These are phyloP conservation scores for Philaethria dido DNA, from an alignment of 2,888 invertebrate species.

Conservation along the genomic window DNA sequence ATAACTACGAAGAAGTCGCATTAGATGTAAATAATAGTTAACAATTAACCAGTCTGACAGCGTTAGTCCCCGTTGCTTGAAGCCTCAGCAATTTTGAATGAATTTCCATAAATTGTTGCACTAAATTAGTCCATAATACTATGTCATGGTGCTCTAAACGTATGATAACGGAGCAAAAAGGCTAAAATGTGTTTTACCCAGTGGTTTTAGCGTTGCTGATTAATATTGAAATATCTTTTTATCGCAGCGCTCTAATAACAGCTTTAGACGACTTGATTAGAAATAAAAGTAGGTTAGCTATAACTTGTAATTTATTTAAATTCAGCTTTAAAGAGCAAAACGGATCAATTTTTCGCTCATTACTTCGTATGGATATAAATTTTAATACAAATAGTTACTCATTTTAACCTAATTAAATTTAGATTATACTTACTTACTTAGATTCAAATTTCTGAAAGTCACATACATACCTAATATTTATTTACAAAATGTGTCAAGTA, in stretches of 20 bases:
- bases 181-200: constrained; percentile 21
- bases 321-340: background rate
- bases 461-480: too few species aligned
- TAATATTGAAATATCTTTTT: constrained; percentile 11
- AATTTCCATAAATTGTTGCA: constrained; percentile 25
- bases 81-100: constrained; percentile 29
- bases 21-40: constrained; percentile 58
- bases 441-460: too few species aligned
- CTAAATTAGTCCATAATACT: constrained; percentile 29
- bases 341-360: background rate
- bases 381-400: background rate
- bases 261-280: background rate
- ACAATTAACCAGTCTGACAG: constrained; percentile 65
- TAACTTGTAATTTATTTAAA: background rate
- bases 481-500: too few species aligned
- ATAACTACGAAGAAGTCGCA: constrained; percentile 54
- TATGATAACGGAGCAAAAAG: constrained; percentile 14
- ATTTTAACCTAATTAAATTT: background rate
- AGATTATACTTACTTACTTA: background rate
- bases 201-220: background rate
- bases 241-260: background rate
- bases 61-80: constrained; percentile 33
- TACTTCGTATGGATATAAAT: background rate
- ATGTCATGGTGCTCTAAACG: constrained; percentile 9
- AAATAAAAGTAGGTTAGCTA: background rate